A percentile compares a stretch with the other conserved stretches of the same genome.
phyloP scores from a whole-genome alignment of 1,140 invertebrate species.

The Ips nitidus region DNA sequence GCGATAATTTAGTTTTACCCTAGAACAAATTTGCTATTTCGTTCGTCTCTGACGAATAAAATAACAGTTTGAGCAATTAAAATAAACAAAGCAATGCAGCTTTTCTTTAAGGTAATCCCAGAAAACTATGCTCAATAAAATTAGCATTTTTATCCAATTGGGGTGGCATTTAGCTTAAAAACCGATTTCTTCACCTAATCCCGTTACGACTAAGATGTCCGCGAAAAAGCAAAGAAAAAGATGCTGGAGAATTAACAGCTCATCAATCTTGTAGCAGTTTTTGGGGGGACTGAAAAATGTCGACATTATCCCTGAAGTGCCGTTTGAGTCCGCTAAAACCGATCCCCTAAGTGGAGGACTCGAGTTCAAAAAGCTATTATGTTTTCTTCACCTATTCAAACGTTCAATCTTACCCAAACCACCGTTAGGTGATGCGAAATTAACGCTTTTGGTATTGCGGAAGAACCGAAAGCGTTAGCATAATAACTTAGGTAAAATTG shows the following conservation, averaged over 20 bases:
- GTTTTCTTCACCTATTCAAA: not conserved
- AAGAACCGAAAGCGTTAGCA: no score
- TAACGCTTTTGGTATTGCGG: no score
- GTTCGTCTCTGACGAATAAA: no score
- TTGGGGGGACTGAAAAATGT: not conserved
- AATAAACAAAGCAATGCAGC: not conserved
- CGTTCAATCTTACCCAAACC: not conserved
- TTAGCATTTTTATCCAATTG: not conserved
- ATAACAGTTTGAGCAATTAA: not conserved
- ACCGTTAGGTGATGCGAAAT: not conserved
- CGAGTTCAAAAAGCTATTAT: not conserved
- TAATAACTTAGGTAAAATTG: no score
- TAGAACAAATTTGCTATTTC: not conserved
- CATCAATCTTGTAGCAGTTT: slow-evolving; percentile 4
- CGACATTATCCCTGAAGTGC: not conserved
- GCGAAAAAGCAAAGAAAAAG: not conserved
- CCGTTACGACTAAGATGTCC: not conserved
- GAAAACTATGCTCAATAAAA: not conserved
- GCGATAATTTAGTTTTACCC: not conserved
- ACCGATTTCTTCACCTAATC: not conserved
- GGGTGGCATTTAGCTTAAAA: not conserved
- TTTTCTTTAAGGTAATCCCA: not conserved
- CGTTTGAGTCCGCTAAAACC: not conserved
- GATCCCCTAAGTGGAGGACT: not conserved
- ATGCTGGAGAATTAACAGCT: not conserved